phyloP scores from a whole-genome alignment of 2,797 vertebrate genomes.

The Hydrophis major region DNA sequence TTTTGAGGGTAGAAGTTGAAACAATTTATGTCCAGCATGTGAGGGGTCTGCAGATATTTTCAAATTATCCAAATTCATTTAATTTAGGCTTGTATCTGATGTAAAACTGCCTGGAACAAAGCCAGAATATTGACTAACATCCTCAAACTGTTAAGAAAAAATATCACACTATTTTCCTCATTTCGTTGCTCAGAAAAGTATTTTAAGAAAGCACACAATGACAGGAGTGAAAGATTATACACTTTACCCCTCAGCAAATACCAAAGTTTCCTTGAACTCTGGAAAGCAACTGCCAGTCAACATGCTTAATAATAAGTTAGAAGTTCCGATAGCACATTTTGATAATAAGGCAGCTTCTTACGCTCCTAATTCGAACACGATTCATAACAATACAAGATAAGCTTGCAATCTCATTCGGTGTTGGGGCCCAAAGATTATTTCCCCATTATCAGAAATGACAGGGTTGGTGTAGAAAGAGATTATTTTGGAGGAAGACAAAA shows the following conservation, averaged over 20 bases:
- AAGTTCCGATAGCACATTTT: not conserved
- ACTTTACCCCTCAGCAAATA: not conserved
- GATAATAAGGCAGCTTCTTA: not conserved
- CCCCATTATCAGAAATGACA: fast-evolving
- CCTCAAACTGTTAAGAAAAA: constrained; percentile 15
- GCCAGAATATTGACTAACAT: constrained; percentile 7
- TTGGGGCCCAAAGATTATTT: not conserved
- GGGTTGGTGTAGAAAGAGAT: not conserved
- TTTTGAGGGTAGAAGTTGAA: too few relatives aligned
- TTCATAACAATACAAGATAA: not conserved
- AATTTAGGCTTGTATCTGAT: not conserved
- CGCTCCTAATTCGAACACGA: not conserved
- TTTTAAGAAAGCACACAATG: not conserved
- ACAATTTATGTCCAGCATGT: too few relatives aligned
- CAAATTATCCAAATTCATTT: not conserved
- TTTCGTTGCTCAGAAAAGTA: not conserved
- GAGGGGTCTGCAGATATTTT: too few relatives aligned
- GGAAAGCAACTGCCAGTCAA: not conserved
- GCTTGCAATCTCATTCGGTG: not conserved
- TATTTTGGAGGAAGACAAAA: not conserved
- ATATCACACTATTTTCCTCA: not conserved
- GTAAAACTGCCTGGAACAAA: not conserved
- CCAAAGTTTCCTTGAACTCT: not conserved
- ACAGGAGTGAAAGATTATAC: constrained; percentile 17
- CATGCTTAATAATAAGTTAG: not conserved